phyloP scores from a whole-genome alignment of 2,113 vertebrate species.

The Neogobius melanostomus region DNA sequence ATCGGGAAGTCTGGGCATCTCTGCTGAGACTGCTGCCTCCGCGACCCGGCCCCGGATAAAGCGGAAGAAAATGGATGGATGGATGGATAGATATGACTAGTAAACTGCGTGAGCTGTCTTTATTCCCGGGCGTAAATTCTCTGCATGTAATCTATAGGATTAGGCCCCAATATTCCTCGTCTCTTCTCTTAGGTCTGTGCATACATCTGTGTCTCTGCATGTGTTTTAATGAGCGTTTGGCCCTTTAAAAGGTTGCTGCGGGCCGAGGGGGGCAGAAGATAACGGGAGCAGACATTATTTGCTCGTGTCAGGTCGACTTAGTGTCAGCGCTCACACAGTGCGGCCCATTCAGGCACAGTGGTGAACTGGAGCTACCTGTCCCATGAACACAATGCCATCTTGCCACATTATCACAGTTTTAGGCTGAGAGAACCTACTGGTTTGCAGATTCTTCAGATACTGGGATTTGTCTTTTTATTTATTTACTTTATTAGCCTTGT shows the following conservation, averaged over 20 bases:
- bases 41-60: too few species aligned
- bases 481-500: too few species aligned
- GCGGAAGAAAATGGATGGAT: too few species aligned
- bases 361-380: conserved; percentile 71
- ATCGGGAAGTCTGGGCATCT: too few species aligned
- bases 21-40: too few species aligned
- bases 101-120: too few species aligned
- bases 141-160: too few species aligned
- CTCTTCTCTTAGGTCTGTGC: background rate
- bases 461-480: too few species aligned
- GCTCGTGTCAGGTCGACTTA: conserved; percentile 79
- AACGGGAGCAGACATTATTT: conserved; percentile 81
- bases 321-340: conserved; percentile 71
- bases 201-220: conserved; percentile 22
- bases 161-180: background rate
- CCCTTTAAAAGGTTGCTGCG: conserved; percentile 78
- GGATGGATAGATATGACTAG: too few species aligned
- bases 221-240: conserved; percentile 62
- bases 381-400: conserved; percentile 28
- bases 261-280: conserved; percentile 71
- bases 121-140: too few species aligned
- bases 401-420: conserved; percentile 16
- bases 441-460: too few species aligned
- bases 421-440: too few species aligned
- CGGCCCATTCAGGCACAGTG: conserved; percentile 62